A percentile compares a stretch with the other conserved stretches of the same genome.
Evolutionary conservation across 2,797 vertebrate genomes (phyloP).

Genomic region (Microchirus variegatus): DNA sequence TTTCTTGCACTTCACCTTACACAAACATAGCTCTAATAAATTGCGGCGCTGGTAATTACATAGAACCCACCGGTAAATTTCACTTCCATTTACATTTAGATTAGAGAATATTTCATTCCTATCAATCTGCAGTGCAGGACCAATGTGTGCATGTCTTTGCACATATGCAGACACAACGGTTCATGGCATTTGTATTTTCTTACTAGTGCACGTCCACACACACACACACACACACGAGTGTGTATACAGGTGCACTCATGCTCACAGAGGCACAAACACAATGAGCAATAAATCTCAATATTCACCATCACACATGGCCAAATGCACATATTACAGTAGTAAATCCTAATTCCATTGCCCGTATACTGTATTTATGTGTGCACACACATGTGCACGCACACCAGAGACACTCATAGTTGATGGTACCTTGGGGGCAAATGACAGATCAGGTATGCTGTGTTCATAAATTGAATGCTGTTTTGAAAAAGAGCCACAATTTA

Average conservation of each 20-base stretch:
- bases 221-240: conserved; percentile 20
- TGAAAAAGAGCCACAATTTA: conserved; percentile 24
- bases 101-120: conserved; percentile 84
- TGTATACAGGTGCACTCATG: conserved; percentile 13
- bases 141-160: conserved; percentile 42
- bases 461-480: conserved; percentile 33
- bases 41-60: conserved; percentile 83
- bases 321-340: conserved; percentile 38
- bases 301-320: conserved; percentile 29
- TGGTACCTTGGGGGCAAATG: conserved; percentile 15
- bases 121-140: conserved; percentile 68
- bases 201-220: conserved; percentile 23
- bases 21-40: conserved; percentile 83
- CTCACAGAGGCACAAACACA: conserved; percentile 18
- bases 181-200: conserved; percentile 56
- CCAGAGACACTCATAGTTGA: conserved; percentile 3
- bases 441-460: conserved; percentile 17
- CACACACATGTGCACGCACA: conserved; percentile 20
- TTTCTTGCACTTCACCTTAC: conserved; percentile 62
- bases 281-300: conserved; percentile 50
- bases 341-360: conserved; percentile 41
- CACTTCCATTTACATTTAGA: conserved; percentile 88
- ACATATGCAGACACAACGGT: conserved; percentile 64
- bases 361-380: conserved; percentile 16
- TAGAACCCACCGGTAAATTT: conserved; percentile 84